Conservation (phyloP, 2,113 vertebrate genomes). For the Narcine bancroftii region DNA sequence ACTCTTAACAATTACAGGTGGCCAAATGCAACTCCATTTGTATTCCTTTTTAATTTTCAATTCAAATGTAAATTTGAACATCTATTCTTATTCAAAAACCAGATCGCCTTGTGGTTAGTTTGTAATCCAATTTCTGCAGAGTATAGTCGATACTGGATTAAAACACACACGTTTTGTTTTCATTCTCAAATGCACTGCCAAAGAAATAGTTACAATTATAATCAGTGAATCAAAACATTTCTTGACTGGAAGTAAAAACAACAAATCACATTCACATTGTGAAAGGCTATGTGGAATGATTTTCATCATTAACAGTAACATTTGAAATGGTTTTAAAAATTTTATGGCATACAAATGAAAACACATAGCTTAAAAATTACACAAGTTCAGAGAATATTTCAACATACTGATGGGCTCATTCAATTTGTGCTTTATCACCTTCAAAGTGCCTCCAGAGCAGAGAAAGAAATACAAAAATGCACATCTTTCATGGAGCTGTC, state of each 20-base stretch:
- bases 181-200: neutral
- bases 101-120: neutral
- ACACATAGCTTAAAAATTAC: neutral
- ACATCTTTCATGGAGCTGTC: neutral
- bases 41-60: neutral
- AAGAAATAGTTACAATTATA: neutral
- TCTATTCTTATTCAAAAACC: neutral
- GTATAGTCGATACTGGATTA: neutral
- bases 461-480: neutral
- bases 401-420: neutral
- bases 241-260: neutral
- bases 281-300: neutral
- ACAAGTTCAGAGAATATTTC: neutral
- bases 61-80: neutral
- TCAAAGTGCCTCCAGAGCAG: neutral
- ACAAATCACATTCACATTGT: neutral
- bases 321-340: neutral
- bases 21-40: neutral
- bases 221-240: neutral
- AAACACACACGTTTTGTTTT: neutral
- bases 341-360: neutral
- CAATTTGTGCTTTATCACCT: neutral
- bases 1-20: neutral
- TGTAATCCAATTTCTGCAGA: neutral
- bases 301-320: neutral